Conservation (phyloP, 2,797 vertebrate genomes). For the Hyperoplus immaculatus region DNA sequence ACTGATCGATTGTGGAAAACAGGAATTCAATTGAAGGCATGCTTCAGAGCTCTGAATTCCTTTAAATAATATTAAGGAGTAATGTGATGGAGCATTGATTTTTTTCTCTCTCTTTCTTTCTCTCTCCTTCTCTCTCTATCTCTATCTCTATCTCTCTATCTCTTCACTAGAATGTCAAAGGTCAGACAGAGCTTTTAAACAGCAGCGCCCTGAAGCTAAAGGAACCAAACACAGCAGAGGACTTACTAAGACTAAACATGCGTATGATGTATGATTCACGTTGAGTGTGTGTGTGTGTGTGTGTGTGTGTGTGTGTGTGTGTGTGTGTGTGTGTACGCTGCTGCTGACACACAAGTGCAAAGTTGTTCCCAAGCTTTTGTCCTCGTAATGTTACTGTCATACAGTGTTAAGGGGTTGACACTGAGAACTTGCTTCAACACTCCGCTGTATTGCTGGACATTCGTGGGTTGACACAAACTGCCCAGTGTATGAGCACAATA, state of each 20-base stretch:
- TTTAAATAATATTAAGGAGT: slow-evolving; percentile 48
- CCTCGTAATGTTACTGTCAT: too few species aligned
- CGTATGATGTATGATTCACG: neutral
- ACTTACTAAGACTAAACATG: too few species aligned
- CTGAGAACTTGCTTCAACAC: neutral
- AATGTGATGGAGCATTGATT: slow-evolving; percentile 29
- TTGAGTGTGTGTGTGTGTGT: slow-evolving; percentile 10
- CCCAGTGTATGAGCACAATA: neutral
- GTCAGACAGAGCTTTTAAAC: slow-evolving; percentile 16
- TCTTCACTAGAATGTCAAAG: slow-evolving; percentile 36
- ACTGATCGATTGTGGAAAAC: slow-evolving; percentile 24
- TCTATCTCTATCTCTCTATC: neutral
- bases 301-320: neutral
- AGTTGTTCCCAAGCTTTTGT: too few species aligned
- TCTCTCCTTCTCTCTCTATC: too few species aligned
- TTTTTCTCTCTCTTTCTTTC: neutral
- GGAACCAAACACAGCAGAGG: neutral
- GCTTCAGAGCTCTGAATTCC: slow-evolving; percentile 41
- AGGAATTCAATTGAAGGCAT: slow-evolving; percentile 38
- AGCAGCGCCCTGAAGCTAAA: neutral
- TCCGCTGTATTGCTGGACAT: neutral
- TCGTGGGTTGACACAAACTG: neutral
- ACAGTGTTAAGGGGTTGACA: neutral
- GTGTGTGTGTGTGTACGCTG: neutral
- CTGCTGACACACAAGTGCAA: too few species aligned